These are phyloP conservation scores for Acipenser transmontanus DNA, from an alignment of 2,797 vertebrate species.

Conservation along the genomic window DNA sequence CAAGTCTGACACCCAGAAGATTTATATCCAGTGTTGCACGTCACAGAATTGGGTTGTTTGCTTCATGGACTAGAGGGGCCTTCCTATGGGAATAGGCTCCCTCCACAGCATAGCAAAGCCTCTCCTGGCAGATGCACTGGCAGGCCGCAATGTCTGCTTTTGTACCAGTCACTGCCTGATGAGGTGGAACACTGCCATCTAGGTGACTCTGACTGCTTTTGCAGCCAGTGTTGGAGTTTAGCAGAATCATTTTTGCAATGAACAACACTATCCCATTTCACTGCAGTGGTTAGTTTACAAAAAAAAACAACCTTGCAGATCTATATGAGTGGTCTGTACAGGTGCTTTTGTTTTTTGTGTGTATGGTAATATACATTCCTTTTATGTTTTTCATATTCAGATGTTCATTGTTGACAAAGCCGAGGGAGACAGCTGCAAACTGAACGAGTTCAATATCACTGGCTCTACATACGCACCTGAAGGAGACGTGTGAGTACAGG, in stretches of 20 bases:
- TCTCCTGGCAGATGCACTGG: no score
- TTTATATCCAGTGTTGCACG: slow-evolving; percentile 5
- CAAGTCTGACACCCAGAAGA: background rate
- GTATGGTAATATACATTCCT: no score
- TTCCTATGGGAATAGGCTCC: slow-evolving; percentile 8
- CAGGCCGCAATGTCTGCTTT: no score
- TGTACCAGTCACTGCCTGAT: no score
- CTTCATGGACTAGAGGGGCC: background rate
- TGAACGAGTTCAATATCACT: slow-evolving; percentile 90
- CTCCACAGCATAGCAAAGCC: background rate
- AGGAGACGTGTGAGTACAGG: slow-evolving; percentile 86
- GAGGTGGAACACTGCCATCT: no score
- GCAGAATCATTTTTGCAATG: no score
- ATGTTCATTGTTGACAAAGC: slow-evolving; percentile 87
- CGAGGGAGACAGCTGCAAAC: slow-evolving; percentile 77
- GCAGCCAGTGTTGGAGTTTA: no score
- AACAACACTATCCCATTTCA: no score
- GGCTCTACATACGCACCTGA: slow-evolving; percentile 94
- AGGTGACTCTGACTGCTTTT: no score
- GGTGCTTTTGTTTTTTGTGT: background rate
- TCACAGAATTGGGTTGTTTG: slow-evolving; percentile 1
- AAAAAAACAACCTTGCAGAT: no score
- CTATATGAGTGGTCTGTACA: background rate
- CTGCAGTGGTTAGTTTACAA: no score
- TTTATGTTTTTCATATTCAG: slow-evolving; percentile 47